Base-by-base conservation (phyloP, 1,140 invertebrate genomes). In the Drosophila mauritiana region DNA sequence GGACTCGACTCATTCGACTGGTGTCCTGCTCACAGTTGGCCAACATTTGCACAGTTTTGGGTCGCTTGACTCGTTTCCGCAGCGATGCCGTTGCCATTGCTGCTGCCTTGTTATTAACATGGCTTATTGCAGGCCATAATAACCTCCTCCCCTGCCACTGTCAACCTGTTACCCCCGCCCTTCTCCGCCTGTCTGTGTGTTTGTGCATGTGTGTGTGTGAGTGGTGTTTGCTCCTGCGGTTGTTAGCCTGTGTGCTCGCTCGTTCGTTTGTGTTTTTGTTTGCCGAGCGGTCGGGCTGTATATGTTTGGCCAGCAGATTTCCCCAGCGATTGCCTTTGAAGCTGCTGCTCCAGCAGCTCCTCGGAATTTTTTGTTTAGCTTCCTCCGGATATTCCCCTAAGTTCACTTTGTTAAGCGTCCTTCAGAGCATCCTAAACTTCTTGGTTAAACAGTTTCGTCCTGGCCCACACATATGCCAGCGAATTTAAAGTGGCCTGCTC, bases 61-160 rank as follows among this genome's bases (percentile, higher is more conserved):
- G 55, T 73, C 77, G 84, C 55, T 80, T 70, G 68, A 64, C 45
- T 74, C 27, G 48, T 27, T 67, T 46, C 42, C 20, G 37, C 31
- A 13, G 36, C 36, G 36, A 12, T 37, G 36, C 12, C 36, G 36
- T 37, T 31, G 45, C 45, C 39, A 34, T 31, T 46, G 58, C 65
- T 17, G 62, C 46, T 63, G 42, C 59, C 48, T 78, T 88, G 84
- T 88, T 83, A 88, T 83, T 88, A 88, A 88, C 83, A 78, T 89
- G 83, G 83, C 83, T 84, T 88, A 88, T 88, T 89, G 84, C 80
- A 72, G 76, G 80, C 80, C 83, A 74, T 88, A 89, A 88, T 89
- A 80, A 62, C 49, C 63, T 53, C 76, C 48, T 69, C 48, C 53
- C 31, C 63, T 89, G 79, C 53, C 57, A 31, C 63, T 89, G 79